These are phyloP conservation scores for Ennomos erosarius DNA, from an alignment of 2,888 invertebrate genomes.

Conservation along the genomic window DNA sequence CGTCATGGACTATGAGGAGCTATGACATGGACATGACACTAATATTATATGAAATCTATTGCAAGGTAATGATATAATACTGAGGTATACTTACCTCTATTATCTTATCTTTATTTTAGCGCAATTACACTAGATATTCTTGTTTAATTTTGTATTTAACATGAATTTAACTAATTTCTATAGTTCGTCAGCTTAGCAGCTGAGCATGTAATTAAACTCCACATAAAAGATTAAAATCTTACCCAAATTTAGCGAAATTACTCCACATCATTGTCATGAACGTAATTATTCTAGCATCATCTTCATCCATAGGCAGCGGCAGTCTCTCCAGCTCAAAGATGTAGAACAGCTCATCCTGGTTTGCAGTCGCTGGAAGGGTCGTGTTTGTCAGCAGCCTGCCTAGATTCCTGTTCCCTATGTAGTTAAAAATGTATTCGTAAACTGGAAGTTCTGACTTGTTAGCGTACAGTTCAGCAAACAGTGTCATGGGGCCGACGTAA, in stretches of 20 bases:
- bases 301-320: constrained; percentile 71
- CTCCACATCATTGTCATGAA: constrained; percentile 83
- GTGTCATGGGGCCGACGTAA: constrained; percentile 71
- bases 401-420: constrained; percentile 71
- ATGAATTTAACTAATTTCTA: too few species aligned
- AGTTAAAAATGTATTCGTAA: constrained; percentile 70
- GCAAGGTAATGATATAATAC: too few species aligned
- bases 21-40: too few species aligned
- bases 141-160: too few species aligned
- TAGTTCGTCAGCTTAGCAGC: too few species aligned
- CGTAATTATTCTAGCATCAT: constrained; percentile 73
- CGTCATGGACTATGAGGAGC: too few species aligned
- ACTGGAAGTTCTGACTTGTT: constrained; percentile 61
- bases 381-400: constrained; percentile 73
- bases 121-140: too few species aligned
- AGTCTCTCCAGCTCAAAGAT: constrained; percentile 72
- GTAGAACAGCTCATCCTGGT: constrained; percentile 73
- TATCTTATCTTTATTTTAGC: too few species aligned
- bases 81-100: too few species aligned
- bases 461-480: constrained; percentile 67
- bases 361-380: constrained; percentile 66
- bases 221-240: constrained; percentile 36
- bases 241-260: constrained; percentile 80
- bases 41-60: too few species aligned
- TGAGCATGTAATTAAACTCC: too few species aligned